Conservation (phyloP, 1,140 invertebrate genomes). For the Drosophila bocqueti region DNA sequence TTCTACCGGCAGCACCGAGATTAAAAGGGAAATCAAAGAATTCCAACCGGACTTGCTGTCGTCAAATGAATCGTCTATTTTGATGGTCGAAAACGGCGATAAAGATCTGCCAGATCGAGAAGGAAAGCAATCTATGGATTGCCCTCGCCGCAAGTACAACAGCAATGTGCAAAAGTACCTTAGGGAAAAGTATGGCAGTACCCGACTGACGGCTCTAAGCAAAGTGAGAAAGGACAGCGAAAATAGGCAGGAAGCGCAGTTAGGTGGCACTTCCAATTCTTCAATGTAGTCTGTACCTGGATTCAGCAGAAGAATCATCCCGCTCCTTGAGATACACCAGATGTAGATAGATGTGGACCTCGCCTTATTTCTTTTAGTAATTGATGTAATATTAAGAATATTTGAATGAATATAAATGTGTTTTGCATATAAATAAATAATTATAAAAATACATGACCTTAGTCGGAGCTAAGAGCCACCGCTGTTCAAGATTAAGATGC, state of each 20-base stretch:
- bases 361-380: conserved; percentile 32
- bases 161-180: conserved; percentile 66
- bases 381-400: conserved; percentile 18
- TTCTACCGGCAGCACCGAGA: conserved; percentile 9
- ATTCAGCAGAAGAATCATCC: not conserved
- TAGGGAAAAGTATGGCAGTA: conserved; percentile 55
- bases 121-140: conserved; percentile 12
- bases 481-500: not conserved
- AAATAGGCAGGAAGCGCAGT: not conserved
- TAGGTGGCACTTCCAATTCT: not conserved
- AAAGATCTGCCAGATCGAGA: not conserved
- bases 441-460: not conserved
- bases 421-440: not conserved
- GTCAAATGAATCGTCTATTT: conserved; percentile 20
- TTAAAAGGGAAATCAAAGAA: conserved; percentile 18
- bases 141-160: conserved; percentile 63
- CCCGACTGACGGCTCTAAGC: conserved; percentile 1
- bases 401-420: conserved; percentile 4
- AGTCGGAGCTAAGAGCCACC: not conserved
- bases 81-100: not conserved
- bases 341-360: conserved; percentile 18
- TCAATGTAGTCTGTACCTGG: conserved; percentile 1
- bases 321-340: not conserved
- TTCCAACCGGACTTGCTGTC: conserved; percentile 61
- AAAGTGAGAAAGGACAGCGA: not conserved